Evolutionary conservation across 2,888 invertebrate species (phyloP).

Genomic region (Cephus rjabovi): DNA sequence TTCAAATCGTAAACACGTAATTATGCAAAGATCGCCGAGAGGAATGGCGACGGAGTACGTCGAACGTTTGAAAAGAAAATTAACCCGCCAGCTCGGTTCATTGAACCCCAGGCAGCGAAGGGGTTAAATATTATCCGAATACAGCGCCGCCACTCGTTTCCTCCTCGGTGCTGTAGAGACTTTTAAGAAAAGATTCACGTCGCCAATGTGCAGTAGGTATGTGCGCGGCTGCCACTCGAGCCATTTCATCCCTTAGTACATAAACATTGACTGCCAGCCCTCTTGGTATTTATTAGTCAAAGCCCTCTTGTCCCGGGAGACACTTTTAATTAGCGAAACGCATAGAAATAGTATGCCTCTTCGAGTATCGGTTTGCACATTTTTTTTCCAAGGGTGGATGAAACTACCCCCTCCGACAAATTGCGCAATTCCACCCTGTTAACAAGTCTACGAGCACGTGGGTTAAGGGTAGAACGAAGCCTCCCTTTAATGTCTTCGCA

Average conservation of each 20-base stretch:
- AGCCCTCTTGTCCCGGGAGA: background rate
- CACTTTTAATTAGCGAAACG: background rate
- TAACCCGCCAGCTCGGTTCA: background rate
- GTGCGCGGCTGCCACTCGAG: background rate
- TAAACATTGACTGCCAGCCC: background rate
- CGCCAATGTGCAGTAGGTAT: background rate
- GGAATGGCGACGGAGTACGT: background rate
- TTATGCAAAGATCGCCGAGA: background rate
- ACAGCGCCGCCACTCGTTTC: background rate
- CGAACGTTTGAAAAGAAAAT: background rate
- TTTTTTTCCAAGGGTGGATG: background rate
- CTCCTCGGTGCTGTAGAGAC: background rate
- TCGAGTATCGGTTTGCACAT: background rate
- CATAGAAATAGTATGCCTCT: background rate
- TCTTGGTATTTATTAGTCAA: background rate
- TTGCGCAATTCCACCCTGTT: background rate
- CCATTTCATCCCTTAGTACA: background rate
- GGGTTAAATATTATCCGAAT: background rate
- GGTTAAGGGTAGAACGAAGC: background rate
- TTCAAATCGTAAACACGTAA: background rate
- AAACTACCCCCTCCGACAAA: background rate
- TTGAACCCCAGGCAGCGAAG: background rate
- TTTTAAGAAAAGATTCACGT: background rate
- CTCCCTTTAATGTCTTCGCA: background rate
- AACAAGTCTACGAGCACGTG: background rate